These are phyloP conservation scores for Garrulus glandarius DNA, from an alignment of 2,797 vertebrate species.

Conservation along the genomic window DNA sequence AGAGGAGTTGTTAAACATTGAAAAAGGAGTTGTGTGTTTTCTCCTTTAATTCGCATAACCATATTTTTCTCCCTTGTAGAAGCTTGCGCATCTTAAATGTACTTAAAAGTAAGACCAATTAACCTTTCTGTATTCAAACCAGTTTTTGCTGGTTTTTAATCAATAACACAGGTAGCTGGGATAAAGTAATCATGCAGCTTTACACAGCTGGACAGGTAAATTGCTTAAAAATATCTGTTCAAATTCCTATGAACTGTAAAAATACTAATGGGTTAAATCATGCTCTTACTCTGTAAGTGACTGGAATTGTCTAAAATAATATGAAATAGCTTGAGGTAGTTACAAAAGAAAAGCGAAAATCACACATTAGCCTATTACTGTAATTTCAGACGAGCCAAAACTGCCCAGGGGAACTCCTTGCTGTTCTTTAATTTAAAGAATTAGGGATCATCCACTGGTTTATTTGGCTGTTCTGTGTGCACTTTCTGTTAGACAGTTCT, in stretches of 20 bases:
- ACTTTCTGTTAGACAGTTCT: neutral
- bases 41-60: neutral
- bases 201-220: neutral
- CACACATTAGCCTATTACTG: neutral
- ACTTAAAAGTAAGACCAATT: neutral
- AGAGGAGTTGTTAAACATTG: neutral
- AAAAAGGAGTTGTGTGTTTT: neutral
- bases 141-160: neutral
- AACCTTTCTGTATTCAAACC: neutral
- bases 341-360: neutral
- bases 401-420: neutral
- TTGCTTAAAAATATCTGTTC: neutral
- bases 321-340: neutral
- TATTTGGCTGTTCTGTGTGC: neutral
- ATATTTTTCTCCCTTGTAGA: neutral
- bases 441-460: neutral
- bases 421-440: neutral
- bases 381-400: neutral
- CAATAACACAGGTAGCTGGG: neutral
- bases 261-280: neutral
- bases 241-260: neutral
- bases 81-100: neutral
- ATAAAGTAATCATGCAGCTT: neutral
- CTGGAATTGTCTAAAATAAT: neutral
- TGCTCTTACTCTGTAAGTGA: neutral